A percentile compares a stretch with the other conserved stretches of the same genome.
Conservation (phyloP, 2,113 vertebrate species). For the Lagenorhynchus albirostris region DNA sequence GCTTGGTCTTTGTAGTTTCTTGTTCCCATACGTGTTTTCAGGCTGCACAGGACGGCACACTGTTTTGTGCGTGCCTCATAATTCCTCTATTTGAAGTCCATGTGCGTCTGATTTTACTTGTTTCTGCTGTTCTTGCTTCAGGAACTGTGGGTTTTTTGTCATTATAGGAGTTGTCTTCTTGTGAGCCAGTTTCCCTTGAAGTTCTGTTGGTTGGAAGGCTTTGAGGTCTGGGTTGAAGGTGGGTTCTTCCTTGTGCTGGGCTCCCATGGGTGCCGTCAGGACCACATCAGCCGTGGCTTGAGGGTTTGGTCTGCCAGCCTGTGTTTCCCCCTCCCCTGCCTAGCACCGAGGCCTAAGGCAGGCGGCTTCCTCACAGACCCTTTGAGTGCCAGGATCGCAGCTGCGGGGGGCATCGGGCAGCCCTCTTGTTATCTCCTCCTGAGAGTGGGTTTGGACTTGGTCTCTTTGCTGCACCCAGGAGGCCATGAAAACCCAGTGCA, state of each 20-base stretch:
- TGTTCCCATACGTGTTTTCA: not conserved
- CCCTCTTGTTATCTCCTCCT: not conserved
- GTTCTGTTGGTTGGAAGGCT: not conserved
- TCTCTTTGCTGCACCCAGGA: not conserved
- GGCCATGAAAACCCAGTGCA: not conserved
- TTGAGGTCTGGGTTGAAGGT: not conserved
- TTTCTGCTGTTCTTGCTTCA: not conserved
- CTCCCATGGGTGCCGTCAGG: accelerated
- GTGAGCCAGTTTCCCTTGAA: not conserved
- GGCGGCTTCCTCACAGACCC: not conserved
- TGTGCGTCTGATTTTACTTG: not conserved
- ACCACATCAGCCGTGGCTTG: not conserved
- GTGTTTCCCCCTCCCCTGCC: not conserved
- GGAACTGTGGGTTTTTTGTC: not conserved
- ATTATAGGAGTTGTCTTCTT: not conserved
- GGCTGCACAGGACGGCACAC: not conserved
- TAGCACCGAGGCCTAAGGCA: not conserved
- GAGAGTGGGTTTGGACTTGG: accelerated
- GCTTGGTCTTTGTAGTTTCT: not conserved
- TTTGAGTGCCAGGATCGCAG: not conserved
- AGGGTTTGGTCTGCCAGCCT: not conserved
- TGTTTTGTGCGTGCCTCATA: not conserved
- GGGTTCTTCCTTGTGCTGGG: not conserved
- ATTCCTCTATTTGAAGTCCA: not conserved
- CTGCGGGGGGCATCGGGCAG: accelerated